Base-by-base conservation (phyloP, 2,113 vertebrate genomes). In the Myxocyprinus asiaticus region DNA sequence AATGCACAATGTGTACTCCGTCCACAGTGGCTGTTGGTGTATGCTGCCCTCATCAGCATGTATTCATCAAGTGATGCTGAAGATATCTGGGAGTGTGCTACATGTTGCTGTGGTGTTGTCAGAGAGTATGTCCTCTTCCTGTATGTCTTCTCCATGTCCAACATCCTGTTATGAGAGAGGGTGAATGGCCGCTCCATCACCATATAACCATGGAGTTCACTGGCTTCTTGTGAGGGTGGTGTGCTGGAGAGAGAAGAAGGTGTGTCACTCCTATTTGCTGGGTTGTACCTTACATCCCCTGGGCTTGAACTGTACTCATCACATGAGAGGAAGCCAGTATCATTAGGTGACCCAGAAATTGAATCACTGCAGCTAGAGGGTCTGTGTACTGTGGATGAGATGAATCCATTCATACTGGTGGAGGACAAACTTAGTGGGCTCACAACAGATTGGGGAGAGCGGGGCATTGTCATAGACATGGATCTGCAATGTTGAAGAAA, bases 261-360 rank as follows among this genome's bases (percentile, higher is more conserved):
- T 0, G 97, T 98, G 90, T 93, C 93, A 91, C 96, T 98, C 17
- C 94, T 84, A 79, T 94, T 93, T 77, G 93, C 92, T 17, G 83
- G 67, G 72, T 83, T 92, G 85, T 88, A 91, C 89, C 83, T 61
- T 0, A 65, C 88, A 0, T 96, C 96, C 0, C 92, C 94, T 0
- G 97, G 96, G 82, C 97, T 98, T 8, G 96, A 98, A 74, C 95
- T 93, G 4, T 94, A 96, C 82, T 99, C 97, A 48, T 99, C 97
- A 63, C 96, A 94, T 2, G 97, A 97, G 90, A 97, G 95, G 80
- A 98, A 98, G 4, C 96, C 96, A 0, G 94, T 94, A 45, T 98
- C 97, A 51, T 94, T 96, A n/a, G 96, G 97, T 14, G 97, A 98
- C 78, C 96, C 97, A 0, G 97, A 95, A 48, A 94, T 94, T 0